These are phyloP conservation scores for Iguana delicatissima DNA, from an alignment of 2,797 vertebrate genomes.

Conservation along the genomic window DNA sequence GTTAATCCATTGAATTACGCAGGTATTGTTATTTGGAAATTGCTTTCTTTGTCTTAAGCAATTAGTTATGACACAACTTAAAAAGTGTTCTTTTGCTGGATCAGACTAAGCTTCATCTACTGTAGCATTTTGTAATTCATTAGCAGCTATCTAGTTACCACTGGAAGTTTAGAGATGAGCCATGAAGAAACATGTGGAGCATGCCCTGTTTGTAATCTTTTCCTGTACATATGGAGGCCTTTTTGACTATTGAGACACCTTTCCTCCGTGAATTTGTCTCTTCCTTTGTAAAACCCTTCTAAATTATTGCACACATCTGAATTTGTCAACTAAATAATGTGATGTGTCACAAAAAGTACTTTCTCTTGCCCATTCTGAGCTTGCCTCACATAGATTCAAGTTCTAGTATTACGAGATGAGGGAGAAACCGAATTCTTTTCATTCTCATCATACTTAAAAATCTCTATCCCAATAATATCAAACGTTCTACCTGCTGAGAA, in stretches of 20 bases:
- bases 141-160: background rate
- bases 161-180: background rate
- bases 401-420: no score
- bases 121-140: background rate
- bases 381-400: background rate
- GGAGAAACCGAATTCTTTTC: background rate
- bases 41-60: background rate
- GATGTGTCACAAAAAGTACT: background rate
- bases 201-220: background rate
- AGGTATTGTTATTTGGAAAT: background rate
- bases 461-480: background rate
- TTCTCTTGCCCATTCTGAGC: background rate
- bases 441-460: background rate
- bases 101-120: background rate
- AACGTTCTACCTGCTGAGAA: background rate
- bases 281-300: background rate
- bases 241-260: background rate
- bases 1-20: background rate
- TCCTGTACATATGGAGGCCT: background rate
- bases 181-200: background rate
- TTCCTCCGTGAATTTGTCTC: background rate
- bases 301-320: background rate
- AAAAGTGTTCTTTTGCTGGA: background rate
- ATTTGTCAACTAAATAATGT: background rate
- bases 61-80: no score